phyloP scores from a whole-genome alignment of 2,888 invertebrate species.

The Nomada goodeniana region DNA sequence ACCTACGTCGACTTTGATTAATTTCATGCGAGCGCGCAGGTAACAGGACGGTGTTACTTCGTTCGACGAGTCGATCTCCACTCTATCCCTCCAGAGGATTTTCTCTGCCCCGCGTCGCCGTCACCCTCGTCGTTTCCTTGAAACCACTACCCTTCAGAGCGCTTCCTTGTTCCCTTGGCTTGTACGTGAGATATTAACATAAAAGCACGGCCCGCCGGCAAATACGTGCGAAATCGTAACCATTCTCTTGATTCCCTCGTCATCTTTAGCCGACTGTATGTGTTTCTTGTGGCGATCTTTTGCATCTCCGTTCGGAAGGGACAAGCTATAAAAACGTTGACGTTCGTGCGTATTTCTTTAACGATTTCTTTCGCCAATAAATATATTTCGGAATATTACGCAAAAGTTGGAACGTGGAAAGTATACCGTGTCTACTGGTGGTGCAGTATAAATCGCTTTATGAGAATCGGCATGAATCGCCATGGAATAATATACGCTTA shows the following conservation, averaged over 20 bases:
- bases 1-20: conserved; percentile 76
- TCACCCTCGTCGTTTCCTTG: not conserved
- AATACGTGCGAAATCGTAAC: conserved; percentile 1
- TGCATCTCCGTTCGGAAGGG: no score
- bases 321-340: no score
- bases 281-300: not conserved
- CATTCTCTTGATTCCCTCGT: not conserved
- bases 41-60: conserved; percentile 76
- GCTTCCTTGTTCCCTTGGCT: not conserved
- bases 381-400: no score
- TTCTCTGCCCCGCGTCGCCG: not conserved
- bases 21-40: conserved; percentile 72
- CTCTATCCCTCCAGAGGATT: conserved; percentile 24
- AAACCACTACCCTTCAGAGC: not conserved
- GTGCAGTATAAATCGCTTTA: not conserved
- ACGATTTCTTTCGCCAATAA: no score
- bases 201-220: conserved; percentile 12
- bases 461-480: not conserved
- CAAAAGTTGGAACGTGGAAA: no score
- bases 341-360: no score
- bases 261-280: not conserved
- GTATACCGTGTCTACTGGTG: no score
- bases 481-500: no score
- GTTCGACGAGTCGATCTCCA: conserved; percentile 76
- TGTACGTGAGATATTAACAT: conserved; percentile 15